Percentiles rank a stretch among this genome's conserved stretches.
Conservation (phyloP, 53 echinoderm and acorn worm species). For the Arbacia lixula region DNA sequence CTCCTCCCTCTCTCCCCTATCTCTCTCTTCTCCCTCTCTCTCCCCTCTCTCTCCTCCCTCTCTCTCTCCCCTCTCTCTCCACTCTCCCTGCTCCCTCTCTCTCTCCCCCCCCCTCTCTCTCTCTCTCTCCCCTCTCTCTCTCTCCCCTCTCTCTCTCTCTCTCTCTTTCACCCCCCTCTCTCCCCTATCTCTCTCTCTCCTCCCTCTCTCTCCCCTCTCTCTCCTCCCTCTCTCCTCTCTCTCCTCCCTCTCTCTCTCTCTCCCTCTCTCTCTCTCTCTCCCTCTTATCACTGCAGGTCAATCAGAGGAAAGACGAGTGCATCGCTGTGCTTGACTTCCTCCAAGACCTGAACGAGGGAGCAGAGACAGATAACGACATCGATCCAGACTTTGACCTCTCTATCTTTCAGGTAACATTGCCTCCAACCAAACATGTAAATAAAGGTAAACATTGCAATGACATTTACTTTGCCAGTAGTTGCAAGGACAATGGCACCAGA, state of each 20-base stretch:
- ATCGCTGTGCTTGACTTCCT: slow-evolving; percentile 74
- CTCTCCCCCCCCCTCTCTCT: not conserved
- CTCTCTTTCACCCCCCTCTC: not conserved
- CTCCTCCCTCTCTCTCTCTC: not conserved
- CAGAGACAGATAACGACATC: slow-evolving; percentile 67
- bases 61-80: too few species aligned
- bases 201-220: not conserved
- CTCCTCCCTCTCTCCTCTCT: not conserved
- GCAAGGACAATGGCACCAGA: too few species aligned
- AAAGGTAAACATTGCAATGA: too few species aligned
- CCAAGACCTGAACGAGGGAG: slow-evolving; percentile 72
- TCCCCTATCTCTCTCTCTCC: not conserved
- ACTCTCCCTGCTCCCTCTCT: not conserved
- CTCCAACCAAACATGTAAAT: too few species aligned
- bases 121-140: not conserved
- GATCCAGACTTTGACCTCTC: slow-evolving; percentile 69
- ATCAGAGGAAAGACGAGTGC: slow-evolving; percentile 86
- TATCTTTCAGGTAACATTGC: slow-evolving; percentile 86
- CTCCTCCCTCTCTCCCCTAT: too few species aligned
- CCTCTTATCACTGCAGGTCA: slow-evolving; percentile 48
- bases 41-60: too few species aligned
- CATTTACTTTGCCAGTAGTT: too few species aligned
- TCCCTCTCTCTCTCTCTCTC: not conserved
- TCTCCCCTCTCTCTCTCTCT: not conserved
- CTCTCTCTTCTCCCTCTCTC: too few species aligned